A percentile compares a stretch with the other conserved stretches of the same genome.
These are phyloP conservation scores for Noctua pronuba DNA, from an alignment of 2,888 invertebrate species.

Conservation along the genomic window DNA sequence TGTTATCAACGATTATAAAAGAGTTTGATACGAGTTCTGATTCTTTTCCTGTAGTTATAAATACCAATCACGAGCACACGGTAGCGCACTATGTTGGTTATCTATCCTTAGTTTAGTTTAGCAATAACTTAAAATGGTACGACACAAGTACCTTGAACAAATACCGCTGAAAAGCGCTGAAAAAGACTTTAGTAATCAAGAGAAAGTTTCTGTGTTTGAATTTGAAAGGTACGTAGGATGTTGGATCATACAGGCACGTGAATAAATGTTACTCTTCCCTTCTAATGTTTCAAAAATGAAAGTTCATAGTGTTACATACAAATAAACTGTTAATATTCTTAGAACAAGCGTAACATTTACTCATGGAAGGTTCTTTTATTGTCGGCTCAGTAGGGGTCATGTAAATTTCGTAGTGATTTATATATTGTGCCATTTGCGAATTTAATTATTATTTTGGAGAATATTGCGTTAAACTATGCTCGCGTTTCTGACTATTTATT, in stretches of 20 bases:
- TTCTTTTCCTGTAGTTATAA: slow-evolving; percentile 33
- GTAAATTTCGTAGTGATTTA: background rate
- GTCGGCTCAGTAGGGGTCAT: background rate
- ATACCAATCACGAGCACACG: background rate
- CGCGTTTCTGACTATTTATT: background rate
- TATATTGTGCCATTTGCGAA: too few species aligned
- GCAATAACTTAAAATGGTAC: slow-evolving; percentile 9
- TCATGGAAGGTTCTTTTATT: background rate
- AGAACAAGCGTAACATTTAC: background rate
- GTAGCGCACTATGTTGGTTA: background rate
- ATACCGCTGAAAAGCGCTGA: slow-evolving; percentile 8
- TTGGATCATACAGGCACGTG: background rate
- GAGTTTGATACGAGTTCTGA: slow-evolving; percentile 32
- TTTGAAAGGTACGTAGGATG: slow-evolving; percentile 33
- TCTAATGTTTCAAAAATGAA: background rate
- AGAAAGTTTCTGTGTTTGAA: slow-evolving; percentile 6
- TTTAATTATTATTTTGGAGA: too few species aligned
- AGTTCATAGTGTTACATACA: background rate
- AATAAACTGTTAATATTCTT: background rate
- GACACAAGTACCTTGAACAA: slow-evolving; percentile 16
- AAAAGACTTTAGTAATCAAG: background rate
- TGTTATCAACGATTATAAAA: slow-evolving; percentile 23
- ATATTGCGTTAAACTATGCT: background rate
- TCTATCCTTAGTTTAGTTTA: background rate
- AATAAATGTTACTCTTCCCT: background rate